Evolutionary conservation across 2,888 invertebrate genomes (phyloP).

Genomic region (Mesochorus sp.): DNA sequence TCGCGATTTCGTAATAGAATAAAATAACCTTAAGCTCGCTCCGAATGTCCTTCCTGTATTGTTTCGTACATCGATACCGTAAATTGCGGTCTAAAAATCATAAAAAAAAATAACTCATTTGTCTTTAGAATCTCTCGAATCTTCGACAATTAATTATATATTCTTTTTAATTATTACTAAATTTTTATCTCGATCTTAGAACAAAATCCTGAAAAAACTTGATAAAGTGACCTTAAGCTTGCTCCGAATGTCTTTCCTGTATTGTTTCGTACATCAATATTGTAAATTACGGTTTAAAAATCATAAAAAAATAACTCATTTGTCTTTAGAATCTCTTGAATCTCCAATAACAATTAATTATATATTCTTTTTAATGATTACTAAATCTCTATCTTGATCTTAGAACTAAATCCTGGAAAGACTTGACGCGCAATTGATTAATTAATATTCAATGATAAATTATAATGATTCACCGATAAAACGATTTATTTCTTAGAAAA

Average conservation of each 20-base stretch:
- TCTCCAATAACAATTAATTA: no score
- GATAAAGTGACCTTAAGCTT: neutral
- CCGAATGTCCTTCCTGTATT: neutral
- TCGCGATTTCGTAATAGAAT: constrained; percentile 63
- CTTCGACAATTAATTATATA: no score
- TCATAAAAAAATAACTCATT: neutral
- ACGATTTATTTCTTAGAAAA: neutral
- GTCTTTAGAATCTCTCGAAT: no score
- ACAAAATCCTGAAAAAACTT: no score
- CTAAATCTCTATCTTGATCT: no score
- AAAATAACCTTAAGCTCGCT: neutral
- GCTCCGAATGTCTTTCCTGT: neutral
- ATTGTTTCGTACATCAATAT: neutral
- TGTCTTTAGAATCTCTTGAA: no score
- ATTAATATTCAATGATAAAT: neutral
- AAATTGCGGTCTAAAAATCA: neutral
- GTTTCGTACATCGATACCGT: neutral
- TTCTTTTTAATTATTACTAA: no score
- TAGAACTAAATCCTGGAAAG: no score
- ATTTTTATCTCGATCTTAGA: no score
- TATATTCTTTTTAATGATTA: no score
- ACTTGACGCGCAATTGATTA: neutral
- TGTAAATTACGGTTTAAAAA: neutral
- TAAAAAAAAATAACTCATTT: no score
- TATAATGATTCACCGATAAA: neutral